Conservation (phyloP, 2,113 vertebrate species). For the Camelus bactrianus region DNA sequence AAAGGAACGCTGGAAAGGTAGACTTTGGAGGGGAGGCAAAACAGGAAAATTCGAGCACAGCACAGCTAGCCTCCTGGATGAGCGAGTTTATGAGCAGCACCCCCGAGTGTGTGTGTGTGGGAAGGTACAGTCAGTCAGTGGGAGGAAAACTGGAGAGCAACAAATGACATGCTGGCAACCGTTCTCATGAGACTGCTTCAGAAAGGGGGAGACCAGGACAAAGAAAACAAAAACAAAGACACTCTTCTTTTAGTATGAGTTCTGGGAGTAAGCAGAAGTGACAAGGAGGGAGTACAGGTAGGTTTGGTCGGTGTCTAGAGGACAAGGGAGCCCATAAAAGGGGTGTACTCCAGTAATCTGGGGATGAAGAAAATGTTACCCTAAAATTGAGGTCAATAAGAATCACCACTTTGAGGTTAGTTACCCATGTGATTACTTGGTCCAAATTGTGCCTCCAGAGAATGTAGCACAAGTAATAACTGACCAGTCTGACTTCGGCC, state of each 20-base stretch:
- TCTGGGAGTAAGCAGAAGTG: neutral
- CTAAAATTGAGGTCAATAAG: neutral
- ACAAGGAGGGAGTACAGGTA: neutral
- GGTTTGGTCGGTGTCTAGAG: neutral
- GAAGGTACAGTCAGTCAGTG: neutral
- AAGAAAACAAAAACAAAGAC: neutral
- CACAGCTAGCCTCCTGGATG: neutral
- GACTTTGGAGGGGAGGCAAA: neutral
- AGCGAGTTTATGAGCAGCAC: neutral
- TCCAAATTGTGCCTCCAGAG: neutral
- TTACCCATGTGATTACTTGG: neutral
- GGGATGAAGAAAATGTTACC: neutral
- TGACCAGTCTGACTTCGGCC: neutral
- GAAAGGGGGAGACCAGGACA: neutral
- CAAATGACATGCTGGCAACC: neutral
- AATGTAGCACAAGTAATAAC: neutral
- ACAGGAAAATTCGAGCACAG: neutral
- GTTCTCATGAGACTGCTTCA: neutral
- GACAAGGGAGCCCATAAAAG: neutral
- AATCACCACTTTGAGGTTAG: neutral
- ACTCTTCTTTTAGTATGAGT: neutral
- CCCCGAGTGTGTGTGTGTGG: accelerated
- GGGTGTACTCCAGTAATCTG: neutral
- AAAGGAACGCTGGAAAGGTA: neutral
- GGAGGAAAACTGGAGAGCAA: neutral